A percentile compares a stretch with the other conserved stretches of the same genome.
Evolutionary conservation across 2,888 invertebrate species (phyloP).

Genomic region (Gnatocerus cornutus): DNA sequence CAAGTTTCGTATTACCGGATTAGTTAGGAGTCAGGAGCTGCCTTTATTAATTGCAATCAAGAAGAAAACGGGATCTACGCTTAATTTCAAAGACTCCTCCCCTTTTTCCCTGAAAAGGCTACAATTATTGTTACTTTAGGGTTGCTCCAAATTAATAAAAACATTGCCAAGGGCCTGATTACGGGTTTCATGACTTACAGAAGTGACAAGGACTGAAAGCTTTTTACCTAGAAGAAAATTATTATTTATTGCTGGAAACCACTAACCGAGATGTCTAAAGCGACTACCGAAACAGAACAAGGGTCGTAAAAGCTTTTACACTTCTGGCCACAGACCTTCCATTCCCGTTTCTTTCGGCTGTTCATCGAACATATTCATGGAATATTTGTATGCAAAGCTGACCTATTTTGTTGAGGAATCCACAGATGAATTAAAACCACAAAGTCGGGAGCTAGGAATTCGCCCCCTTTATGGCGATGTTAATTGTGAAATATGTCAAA

Average conservation of each 20-base stretch:
- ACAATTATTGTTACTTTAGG: too few species aligned
- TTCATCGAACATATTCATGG: background rate
- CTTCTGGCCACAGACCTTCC: background rate
- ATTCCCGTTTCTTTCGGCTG: background rate
- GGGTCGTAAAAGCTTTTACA: conserved; percentile 15
- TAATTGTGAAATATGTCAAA: too few species aligned
- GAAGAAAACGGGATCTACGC: conserved; percentile 1
- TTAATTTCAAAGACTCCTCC: background rate
- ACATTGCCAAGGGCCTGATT: too few species aligned
- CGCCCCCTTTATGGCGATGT: too few species aligned
- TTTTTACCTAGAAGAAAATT: background rate
- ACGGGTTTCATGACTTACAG: too few species aligned
- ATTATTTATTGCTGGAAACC: conserved; percentile 13
- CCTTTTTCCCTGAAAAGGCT: too few species aligned
- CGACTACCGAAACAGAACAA: conserved; percentile 1
- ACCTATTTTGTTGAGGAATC: too few species aligned
- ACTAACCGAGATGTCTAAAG: background rate
- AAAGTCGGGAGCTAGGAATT: too few species aligned
- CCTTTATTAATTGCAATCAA: conserved; percentile 14
- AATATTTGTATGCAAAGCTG: too few species aligned
- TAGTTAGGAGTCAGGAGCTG: conserved; percentile 2
- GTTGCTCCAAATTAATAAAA: too few species aligned
- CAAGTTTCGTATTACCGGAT: conserved; percentile 9
- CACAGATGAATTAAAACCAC: too few species aligned
- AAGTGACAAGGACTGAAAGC: too few species aligned